phyloP scores from a whole-genome alignment of 2,113 vertebrate genomes.

The Hippocampus mohnikei region DNA sequence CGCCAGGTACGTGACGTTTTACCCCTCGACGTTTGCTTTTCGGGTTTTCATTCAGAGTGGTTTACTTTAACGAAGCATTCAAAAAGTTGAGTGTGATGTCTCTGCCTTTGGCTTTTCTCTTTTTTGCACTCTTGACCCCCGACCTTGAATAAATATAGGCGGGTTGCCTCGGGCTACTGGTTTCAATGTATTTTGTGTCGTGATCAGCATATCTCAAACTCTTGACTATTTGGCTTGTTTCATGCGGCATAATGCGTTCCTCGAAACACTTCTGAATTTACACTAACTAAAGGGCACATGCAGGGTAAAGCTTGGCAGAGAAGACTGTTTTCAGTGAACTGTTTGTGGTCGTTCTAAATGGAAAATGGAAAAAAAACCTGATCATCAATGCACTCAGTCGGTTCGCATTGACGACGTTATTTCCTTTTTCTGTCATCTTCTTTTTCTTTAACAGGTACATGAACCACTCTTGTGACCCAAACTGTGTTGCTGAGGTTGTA shows the following conservation, averaged over 20 bases:
- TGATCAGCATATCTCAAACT: not conserved
- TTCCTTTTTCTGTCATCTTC: not conserved
- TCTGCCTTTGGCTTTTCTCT: not conserved
- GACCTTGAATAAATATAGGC: not conserved
- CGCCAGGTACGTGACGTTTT: constrained; percentile 76
- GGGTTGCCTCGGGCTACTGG: not conserved
- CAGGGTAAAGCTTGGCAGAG: not conserved
- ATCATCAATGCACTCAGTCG: not conserved
- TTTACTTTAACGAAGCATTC: not conserved
- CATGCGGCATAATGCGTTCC: not conserved
- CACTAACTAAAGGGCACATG: not conserved
- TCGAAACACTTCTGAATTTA: not conserved
- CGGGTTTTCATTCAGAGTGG: not conserved
- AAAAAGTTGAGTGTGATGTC: not conserved
- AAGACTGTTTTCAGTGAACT: not conserved
- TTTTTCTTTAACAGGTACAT: constrained; percentile 78
- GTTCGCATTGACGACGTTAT: not conserved
- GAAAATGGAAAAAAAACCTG: no score
- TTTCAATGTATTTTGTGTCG: not conserved
- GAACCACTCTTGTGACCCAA: constrained; percentile 94
- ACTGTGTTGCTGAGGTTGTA: constrained; percentile 96
- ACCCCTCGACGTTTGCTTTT: not conserved
- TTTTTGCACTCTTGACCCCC: not conserved
- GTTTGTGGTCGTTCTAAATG: not conserved
- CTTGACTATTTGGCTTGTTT: not conserved